Evolutionary conservation across 2,113 vertebrate species (phyloP), one percentile per base, ranked within the genome.

Genomic region (Kobus ellipsiprymnus): DNA sequence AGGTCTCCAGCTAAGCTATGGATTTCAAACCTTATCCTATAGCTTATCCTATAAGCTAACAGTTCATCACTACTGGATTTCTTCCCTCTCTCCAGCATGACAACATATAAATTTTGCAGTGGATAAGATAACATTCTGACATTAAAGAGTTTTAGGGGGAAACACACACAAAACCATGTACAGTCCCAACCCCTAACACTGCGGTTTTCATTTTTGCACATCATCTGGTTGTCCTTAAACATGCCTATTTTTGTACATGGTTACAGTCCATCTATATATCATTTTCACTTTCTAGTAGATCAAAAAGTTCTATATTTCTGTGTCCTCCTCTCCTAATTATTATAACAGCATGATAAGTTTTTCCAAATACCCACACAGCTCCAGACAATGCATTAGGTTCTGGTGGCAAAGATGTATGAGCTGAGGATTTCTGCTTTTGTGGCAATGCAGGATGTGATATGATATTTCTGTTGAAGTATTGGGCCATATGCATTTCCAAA

Each of bases 251-350:
- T 87, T 94, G 48, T 90, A 59, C 46, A 2, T 40, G 83, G 19
- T 54, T 60, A 25, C 59, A 94, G 25, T 60, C 48, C 33, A 82
- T 85, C 74, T 78, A 57, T 21, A 9, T 91, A 64, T 86, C 36
- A 89, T 95, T 97, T 94, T 91, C 62, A 94, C 88, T 92, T 91
- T n/a, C 30, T 5, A 40, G 36, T 17, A 55, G 48, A 62, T 91
- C 54, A 48, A 27, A 74, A 78, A 59, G 27, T 6, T 54, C 85
- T 57, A 2, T 62, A 46, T 81, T 86, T 87, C 74, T 92, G 0
- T 93, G 14, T 46, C 90, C 36, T 71, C 33, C 29, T 97, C 30
- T 96, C 21, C 59, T 96, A 40, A 92, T 88, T 96, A 87, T 86
- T 80, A 14, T 82, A 62, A 40, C 36, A 95, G 77, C 60, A 50